Percentiles rank a stretch among this genome's conserved stretches.
Conservation (phyloP, 2,797 vertebrate genomes). For the Pseudopleuronectes americanus region DNA sequence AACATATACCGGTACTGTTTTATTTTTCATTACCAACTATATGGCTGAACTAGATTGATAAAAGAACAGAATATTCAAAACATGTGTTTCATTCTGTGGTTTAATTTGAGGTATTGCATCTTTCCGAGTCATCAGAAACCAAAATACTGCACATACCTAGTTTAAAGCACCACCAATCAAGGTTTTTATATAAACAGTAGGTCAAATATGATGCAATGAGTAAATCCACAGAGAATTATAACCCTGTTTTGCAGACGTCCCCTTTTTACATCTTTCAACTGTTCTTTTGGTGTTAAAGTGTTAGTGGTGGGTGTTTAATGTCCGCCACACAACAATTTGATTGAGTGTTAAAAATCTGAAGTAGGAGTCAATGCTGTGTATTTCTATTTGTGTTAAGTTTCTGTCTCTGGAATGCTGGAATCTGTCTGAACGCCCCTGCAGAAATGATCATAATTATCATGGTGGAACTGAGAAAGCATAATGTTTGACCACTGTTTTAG, state of each 20-base stretch:
- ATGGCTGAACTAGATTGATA: background rate
- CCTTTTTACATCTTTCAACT: no score
- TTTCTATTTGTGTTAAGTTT: slow-evolving; percentile 3
- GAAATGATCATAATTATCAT: background rate
- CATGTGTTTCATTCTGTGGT: no score
- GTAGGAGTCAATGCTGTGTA: background rate
- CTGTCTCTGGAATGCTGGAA: background rate
- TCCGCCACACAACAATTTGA: background rate
- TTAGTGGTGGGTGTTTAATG: background rate
- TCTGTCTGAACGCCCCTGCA: background rate
- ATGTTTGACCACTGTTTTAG: slow-evolving; percentile 7
- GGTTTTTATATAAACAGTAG: no score
- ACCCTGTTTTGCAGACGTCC: no score
- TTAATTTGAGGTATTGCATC: no score
- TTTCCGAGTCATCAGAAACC: background rate
- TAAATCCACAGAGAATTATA: no score
- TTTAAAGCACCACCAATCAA: no score
- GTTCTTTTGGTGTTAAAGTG: background rate
- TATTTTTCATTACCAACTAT: background rate
- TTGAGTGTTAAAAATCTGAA: no score
- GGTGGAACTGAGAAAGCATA: background rate
- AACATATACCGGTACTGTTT: background rate
- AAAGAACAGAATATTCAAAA: background rate
- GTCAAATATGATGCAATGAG: no score
- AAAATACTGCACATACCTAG: background rate